A percentile compares a stretch with the other conserved stretches of the same genome.
Conservation (phyloP, 2,888 invertebrate genomes). For the Ennomos fuscantarius region DNA sequence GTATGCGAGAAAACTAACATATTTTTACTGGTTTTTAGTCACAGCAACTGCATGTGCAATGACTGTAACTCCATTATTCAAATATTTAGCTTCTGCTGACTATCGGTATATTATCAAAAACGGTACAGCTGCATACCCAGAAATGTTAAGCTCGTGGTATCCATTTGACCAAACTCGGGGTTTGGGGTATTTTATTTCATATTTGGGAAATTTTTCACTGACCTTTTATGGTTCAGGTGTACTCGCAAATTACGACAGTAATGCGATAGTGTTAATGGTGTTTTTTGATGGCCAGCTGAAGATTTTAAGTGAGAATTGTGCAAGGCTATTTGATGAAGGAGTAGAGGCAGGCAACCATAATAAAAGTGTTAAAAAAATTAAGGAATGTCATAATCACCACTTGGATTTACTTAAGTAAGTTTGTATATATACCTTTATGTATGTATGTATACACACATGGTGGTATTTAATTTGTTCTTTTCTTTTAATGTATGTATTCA, state of each 20-base stretch:
- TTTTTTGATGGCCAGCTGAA: constrained; percentile 74
- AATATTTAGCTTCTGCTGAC: constrained; percentile 52
- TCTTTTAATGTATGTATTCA: too few species aligned
- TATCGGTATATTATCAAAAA: constrained; percentile 49
- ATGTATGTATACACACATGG: too few species aligned
- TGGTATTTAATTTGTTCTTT: too few species aligned
- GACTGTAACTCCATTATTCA: constrained; percentile 61
- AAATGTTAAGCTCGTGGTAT: constrained; percentile 74
- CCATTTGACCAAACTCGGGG: constrained; percentile 66
- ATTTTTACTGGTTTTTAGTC: constrained; percentile 66
- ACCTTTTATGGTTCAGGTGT: constrained; percentile 73
- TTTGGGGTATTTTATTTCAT: constrained; percentile 59
- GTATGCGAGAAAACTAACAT: constrained; percentile 67
- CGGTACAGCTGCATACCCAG: constrained; percentile 61
- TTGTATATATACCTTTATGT: background rate
- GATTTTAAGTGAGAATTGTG: constrained; percentile 61
- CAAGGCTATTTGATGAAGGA: constrained; percentile 56
- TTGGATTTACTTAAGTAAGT: constrained; percentile 62
- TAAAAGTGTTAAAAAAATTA: constrained; percentile 55
- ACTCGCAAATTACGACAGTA: constrained; percentile 71
- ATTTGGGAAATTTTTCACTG: constrained; percentile 57
- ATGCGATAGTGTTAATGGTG: constrained; percentile 69
- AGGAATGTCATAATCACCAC: constrained; percentile 65
- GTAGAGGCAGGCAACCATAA: constrained; percentile 41
- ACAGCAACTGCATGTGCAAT: constrained; percentile 63